Conservation (phyloP, 2,888 invertebrate species). For the Craniophora ligustri region DNA sequence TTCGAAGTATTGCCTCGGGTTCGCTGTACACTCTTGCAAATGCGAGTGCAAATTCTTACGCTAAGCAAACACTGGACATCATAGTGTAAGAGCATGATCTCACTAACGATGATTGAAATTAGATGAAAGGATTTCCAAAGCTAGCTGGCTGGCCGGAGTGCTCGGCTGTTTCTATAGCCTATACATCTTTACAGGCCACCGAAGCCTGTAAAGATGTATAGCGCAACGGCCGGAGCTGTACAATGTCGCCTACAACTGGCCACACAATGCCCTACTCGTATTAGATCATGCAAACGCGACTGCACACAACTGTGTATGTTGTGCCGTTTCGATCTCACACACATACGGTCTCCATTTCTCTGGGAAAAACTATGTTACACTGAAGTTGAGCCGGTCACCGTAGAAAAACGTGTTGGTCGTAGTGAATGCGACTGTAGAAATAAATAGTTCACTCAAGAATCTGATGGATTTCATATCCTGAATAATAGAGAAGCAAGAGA, state of each 20-base stretch:
- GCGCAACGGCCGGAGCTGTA: background rate
- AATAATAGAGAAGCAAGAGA: too few relatives aligned
- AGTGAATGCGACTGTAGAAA: conserved; percentile 1
- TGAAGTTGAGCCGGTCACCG: conserved; percentile 2
- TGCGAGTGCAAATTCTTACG: background rate
- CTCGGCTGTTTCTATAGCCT: background rate
- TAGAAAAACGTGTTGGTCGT: background rate
- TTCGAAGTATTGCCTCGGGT: too few relatives aligned
- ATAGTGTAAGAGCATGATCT: background rate
- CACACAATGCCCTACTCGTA: conserved; percentile 8
- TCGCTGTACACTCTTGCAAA: background rate
- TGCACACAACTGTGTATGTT: background rate
- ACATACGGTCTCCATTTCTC: background rate
- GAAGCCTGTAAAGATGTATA: background rate
- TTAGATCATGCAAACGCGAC: conserved; percentile 1
- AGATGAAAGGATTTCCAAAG: background rate
- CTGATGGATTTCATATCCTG: too few relatives aligned
- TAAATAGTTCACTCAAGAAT: background rate
- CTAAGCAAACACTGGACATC: background rate
- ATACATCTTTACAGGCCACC: too few relatives aligned
- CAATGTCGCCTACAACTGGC: background rate
- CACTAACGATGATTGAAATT: background rate
- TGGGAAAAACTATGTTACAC: background rate
- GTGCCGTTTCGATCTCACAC: conserved; percentile 1
- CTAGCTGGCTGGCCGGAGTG: background rate